Evolutionary conservation across 2,797 vertebrate genomes (phyloP).

Genomic region (Malacoctenus gilli): DNA sequence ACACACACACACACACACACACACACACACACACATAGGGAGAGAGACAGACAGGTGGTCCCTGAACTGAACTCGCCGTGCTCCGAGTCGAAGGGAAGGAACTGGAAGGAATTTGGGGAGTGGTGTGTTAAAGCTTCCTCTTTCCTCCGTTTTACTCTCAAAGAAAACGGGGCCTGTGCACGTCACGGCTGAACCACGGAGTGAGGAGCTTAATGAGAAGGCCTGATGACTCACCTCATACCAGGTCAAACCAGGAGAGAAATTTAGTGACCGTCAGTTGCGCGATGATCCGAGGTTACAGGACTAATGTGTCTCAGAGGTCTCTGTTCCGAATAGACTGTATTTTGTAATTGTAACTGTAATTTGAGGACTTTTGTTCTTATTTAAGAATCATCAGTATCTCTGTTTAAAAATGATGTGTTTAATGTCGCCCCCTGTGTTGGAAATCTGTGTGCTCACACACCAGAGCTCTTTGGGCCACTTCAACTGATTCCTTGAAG

Average conservation of each 20-base stretch:
- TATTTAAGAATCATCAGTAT: too few relatives aligned
- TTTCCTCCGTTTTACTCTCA: constrained; percentile 47
- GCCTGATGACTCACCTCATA: constrained; percentile 6
- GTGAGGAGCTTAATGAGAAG: constrained; percentile 3
- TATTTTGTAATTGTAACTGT: too few relatives aligned
- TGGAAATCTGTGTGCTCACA: too few relatives aligned
- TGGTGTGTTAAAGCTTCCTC: constrained; percentile 72
- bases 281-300: neutral
- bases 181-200: constrained; percentile 3
- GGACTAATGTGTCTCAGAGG: neutral
- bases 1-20: constrained; percentile 53
- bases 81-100: constrained; percentile 67
- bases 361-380: too few relatives aligned
- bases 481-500: too few relatives aligned
- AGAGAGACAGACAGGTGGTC: constrained; percentile 59
- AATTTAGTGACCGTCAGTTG: too few relatives aligned
- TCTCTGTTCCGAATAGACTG: neutral
- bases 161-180: constrained; percentile 32
- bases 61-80: constrained; percentile 54
- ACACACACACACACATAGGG: constrained; percentile 17
- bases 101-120: constrained; percentile 73
- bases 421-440: too few relatives aligned
- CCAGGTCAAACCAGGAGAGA: constrained; percentile 23
- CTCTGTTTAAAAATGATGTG: too few relatives aligned
- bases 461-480: too few relatives aligned